Base-by-base conservation (phyloP, 2,797 vertebrate species). In the Chaetodon trifasciatus region DNA sequence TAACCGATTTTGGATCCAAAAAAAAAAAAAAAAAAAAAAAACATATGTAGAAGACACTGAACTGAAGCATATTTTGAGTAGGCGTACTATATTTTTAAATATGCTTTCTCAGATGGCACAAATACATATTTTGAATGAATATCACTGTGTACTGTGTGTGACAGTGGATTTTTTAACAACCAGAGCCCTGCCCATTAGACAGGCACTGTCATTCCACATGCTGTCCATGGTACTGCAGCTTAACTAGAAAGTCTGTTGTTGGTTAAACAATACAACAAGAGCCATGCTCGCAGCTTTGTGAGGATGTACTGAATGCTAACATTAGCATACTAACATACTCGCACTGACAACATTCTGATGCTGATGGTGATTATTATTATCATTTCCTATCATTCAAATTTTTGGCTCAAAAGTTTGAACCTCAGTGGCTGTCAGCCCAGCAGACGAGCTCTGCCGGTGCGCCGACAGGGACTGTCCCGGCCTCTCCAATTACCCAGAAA, bases 401-500 rank as follows among this genome's bases (percentile, higher is more conserved):
- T 40, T 40, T 8, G 28, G 6, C 32, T 72, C 37, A 56, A 40
- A 52, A 3, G 66, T 44, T 15, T 55, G 53, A 32, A 62, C 16
- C 50, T 32, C 12, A 0, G 69, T 68, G 66, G 80, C 86, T 78
- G 70, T 89, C 80, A 76, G 72, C 55, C 68, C 56, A 55, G 56
- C 74, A 84, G 82, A 85, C 39, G 28, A 73, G 64, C 47, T 70
- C 74, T 74, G 71, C 74, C 32, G 62, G 39, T 32, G 16, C 77
- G 74, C 71, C 35, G 19, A 66, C 67, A 39, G 73, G 55, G 75
- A 86, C 79, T 83, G 40, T 78, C 64, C 74, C 24, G 1, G 72
- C 82, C 77, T 74, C 74, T 84, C 80, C 82, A 84, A 85, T 92
- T 92, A 89, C 86, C 74, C 57, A 80, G 73, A 88, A 90, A 90